Evolutionary conservation across 2,888 invertebrate species (phyloP).

Genomic region (Synanthedon formicaeformis): DNA sequence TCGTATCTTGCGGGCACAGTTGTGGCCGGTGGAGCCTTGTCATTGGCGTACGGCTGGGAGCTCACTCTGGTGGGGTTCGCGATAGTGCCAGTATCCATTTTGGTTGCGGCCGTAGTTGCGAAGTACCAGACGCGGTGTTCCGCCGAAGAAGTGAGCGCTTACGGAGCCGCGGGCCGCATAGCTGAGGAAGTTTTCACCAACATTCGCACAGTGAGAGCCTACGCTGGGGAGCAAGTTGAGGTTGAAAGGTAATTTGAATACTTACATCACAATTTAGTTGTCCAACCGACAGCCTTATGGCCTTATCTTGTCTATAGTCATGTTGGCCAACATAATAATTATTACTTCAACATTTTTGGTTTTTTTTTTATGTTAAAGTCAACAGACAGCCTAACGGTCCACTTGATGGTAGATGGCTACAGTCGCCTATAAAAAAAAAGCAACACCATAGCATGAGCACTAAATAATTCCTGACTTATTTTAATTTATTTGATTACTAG

Average conservation of each 20-base stretch:
- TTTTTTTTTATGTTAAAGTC: no score
- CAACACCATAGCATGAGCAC: no score
- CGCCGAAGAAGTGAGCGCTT: slow-evolving; percentile 73
- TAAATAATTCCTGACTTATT: no score
- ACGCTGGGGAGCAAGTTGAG: slow-evolving; percentile 79
- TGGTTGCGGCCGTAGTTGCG: slow-evolving; percentile 77
- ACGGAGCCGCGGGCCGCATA: slow-evolving; percentile 78
- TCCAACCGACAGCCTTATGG: no score
- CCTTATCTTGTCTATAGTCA: no score
- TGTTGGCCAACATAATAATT: no score
- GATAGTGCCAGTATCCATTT: slow-evolving; percentile 80
- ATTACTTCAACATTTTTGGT: no score
- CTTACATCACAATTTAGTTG: no score
- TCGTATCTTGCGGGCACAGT: slow-evolving; percentile 78
- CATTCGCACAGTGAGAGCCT: slow-evolving; percentile 78
- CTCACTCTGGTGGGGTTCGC: slow-evolving; percentile 82
- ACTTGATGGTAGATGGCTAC: no score
- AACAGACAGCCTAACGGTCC: no score
- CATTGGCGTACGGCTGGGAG: slow-evolving; percentile 85
- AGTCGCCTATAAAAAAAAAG: no score
- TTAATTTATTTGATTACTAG: no score
- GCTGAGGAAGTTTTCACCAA: slow-evolving; percentile 82
- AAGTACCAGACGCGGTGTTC: slow-evolving; percentile 77
- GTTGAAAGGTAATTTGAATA: slow-evolving; percentile 53
- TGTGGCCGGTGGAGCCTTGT: slow-evolving; percentile 74